Evolutionary conservation across 2,888 invertebrate genomes (phyloP), one percentile per base, ranked within the genome.

Genomic region (Ochlodes sylvanus): DNA sequence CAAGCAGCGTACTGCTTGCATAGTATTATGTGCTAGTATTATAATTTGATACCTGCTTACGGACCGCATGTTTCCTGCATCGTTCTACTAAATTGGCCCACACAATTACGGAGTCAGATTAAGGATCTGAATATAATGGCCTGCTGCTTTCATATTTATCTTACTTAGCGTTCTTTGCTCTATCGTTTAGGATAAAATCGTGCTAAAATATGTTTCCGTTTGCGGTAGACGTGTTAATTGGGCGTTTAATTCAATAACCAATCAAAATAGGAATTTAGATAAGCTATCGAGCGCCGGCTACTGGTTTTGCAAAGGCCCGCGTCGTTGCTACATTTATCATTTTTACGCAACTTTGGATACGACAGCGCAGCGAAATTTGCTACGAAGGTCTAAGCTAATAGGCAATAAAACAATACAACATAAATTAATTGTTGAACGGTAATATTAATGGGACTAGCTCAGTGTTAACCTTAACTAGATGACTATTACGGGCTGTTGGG

Each of bases 151-250:
- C 67, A 55, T 61, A 67, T 67, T 67, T 67, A 67, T 67, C 67
- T 67, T 55, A 67, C 27, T 67, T 61, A 67, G 47, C 55, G 55
- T 55, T 55, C 55, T 61, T 21, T 32, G 47, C 32, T 55, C 19
- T 27, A 54, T 47, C 69, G 71, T 72, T 73, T 73, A 73, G 67
- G 67, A 67, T 67, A 67, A 67, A 61, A 67, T 67, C 67, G 67
- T 69, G 71, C 61, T 75, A 72, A 75, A 75, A 76, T 74, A 73
- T 74, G 71, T 75, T 73, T 75, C 72, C 73, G 73, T 58, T 74
- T 64, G 71, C 72, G 66, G 66, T 74, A 68, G 75, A 73, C 69
- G 71, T 71, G 76, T 75, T 76, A 76, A 76, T 75, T 76, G 75
- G 71, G 71, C 73, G 71, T 71, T 72, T 70, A 63, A 65, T 58